Evolutionary conservation across 2,113 vertebrate species (phyloP), one percentile per base, ranked within the genome.

Genomic region (Sceloporus undulatus): DNA sequence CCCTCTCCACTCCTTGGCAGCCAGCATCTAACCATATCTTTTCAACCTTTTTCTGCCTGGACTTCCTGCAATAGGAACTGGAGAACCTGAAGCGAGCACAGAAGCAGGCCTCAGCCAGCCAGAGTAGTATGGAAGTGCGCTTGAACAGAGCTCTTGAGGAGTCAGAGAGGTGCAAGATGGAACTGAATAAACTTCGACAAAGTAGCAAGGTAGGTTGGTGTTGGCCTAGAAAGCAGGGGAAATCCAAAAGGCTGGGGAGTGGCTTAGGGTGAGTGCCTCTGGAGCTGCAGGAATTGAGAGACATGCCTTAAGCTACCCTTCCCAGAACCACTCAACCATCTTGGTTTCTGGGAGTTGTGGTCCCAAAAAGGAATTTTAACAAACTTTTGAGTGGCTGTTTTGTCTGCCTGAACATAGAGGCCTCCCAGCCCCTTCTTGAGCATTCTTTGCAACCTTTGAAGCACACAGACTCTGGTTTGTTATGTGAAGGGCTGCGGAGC

Each of bases 91-190:
- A 96, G 81, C 93, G 95, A 91, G 90, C 95, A 42, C 97, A 98
- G 75, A 99, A 98, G 94, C 98, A 99, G 94, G 96, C 97, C 25
- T 92, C 95, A 34, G 91, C 92, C 48, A 94, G 86, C 84, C 98
- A 98, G 81, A 96, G 94, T 88, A 96, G 97, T 0, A 96, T 92
- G 19, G 98, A 99, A 90, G 97, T 99, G 74, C 98, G 98, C 71
- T 95, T 99, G 91, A 99, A 98, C 92, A 97, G 98, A 96, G 98
- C 98, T 59, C 93, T 98, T 85, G 98, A 99, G 94, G 98, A 99
- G 91, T 97, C 94, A 42, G 98, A 98, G 82, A 97, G 88, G 88
- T 95, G 97, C 48, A 99, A 98, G 95, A 87, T 87, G 59, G 97
- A 99, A 87, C 95, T 99, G 68, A 97, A 92, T 92, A 98, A 98